These are phyloP conservation scores for Prionace glauca DNA, from an alignment of 2,797 vertebrate genomes.

Conservation along the genomic window DNA sequence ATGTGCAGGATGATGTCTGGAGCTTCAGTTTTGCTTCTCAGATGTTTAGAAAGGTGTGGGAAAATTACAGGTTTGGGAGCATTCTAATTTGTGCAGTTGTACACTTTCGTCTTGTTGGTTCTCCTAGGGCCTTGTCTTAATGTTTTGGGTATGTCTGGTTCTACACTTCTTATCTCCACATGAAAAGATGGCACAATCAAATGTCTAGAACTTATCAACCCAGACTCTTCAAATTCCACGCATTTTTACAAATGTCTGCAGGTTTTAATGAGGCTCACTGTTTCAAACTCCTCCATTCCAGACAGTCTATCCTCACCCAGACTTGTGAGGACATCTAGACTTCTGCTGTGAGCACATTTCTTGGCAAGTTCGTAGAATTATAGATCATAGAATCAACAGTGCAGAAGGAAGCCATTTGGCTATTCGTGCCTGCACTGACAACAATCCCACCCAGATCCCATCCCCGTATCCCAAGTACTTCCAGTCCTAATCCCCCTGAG, in stretches of 20 bases:
- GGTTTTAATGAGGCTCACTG: not conserved
- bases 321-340: not conserved
- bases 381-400: no score
- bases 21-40: not conserved
- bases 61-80: not conserved
- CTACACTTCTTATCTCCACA: not conserved
- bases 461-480: no score
- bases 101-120: not conserved
- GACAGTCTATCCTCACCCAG: not conserved
- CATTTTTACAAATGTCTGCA: not conserved
- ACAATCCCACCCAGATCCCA: no score
- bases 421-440: no score
- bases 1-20: not conserved
- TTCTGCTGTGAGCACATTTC: not conserved
- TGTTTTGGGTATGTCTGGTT: not conserved
- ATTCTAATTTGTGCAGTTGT: not conserved
- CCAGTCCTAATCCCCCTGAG: no score
- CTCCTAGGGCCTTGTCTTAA: not conserved
- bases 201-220: not conserved
- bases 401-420: no score
- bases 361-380: not conserved
- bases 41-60: not conserved
- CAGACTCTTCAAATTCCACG: not conserved
- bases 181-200: not conserved
- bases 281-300: not conserved